These are phyloP conservation scores for Conus canariensis DNA, from an alignment of 2,888 invertebrate species.

Conservation along the genomic window DNA sequence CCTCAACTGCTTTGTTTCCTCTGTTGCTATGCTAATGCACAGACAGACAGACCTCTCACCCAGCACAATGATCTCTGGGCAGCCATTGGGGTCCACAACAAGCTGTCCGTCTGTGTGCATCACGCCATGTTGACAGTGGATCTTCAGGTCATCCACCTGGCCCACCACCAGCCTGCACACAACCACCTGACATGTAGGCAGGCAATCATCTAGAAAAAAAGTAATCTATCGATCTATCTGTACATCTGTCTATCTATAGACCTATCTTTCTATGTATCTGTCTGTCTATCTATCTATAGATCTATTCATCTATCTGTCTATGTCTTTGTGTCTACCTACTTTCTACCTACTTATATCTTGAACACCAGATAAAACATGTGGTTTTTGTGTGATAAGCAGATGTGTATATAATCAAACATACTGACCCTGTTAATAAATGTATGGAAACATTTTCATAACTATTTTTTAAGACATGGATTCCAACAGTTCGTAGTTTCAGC, in stretches of 20 bases:
- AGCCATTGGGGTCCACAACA: slow-evolving; percentile 62
- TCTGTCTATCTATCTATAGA: neutral
- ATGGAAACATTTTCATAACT: too few species aligned
- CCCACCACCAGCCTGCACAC: slow-evolving; percentile 67
- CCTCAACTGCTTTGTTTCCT: too few species aligned
- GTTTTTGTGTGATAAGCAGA: too few species aligned
- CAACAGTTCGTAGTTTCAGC: too few species aligned
- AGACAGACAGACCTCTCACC: slow-evolving; percentile 50
- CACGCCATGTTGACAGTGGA: slow-evolving; percentile 68
- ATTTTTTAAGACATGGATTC: too few species aligned
- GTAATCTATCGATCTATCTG: neutral
- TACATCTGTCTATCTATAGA: neutral
- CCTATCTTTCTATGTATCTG: neutral
- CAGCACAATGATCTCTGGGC: slow-evolving; percentile 60
- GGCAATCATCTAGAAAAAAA: neutral
- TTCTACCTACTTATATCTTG: too few species aligned
- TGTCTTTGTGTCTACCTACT: too few species aligned
- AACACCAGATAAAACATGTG: too few species aligned
- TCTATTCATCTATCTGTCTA: too few species aligned
- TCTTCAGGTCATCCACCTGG: slow-evolving; percentile 70
- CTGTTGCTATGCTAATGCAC: too few species aligned
- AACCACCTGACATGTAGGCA: neutral
- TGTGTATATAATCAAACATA: too few species aligned
- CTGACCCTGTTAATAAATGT: too few species aligned
- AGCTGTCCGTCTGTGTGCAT: slow-evolving; percentile 56